These are phyloP conservation scores for Kuschelorhynchus macadamiae DNA, from an alignment of 2,888 invertebrate species.

Conservation along the genomic window DNA sequence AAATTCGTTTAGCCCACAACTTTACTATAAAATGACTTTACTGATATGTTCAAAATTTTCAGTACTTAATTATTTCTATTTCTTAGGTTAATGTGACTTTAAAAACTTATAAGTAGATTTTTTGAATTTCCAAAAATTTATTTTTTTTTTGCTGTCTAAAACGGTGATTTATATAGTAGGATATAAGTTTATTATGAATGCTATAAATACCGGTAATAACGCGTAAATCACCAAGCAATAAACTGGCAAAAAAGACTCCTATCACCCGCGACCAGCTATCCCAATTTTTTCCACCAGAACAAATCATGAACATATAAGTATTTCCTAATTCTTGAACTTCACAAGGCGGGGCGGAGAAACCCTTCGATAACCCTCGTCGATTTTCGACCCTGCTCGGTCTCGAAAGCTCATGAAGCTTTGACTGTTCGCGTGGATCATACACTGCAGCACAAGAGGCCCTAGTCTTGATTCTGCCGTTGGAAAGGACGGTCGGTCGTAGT, in stretches of 20 bases:
- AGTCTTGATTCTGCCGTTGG: slow-evolving; percentile 32
- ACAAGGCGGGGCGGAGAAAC: slow-evolving; percentile 35
- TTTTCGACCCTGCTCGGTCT: slow-evolving; percentile 35
- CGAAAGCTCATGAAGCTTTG: slow-evolving; percentile 36
- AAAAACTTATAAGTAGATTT: no score
- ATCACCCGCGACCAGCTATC: slow-evolving; percentile 17
- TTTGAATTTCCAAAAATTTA: no score
- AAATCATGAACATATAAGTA: slow-evolving; percentile 35
- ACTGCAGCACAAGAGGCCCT: slow-evolving; percentile 39
- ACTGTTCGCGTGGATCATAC: slow-evolving; percentile 41
- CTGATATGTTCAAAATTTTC: no score
- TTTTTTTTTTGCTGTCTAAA: no score
- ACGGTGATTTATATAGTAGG: no score
- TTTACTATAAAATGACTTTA: no score
- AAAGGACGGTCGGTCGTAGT: slow-evolving; percentile 28
- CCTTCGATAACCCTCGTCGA: slow-evolving; percentile 52
- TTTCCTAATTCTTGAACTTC: slow-evolving; percentile 48
- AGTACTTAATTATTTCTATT: no score
- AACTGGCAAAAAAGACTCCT: neutral
- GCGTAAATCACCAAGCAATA: no score
- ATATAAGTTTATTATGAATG: no score
- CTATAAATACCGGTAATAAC: no score
- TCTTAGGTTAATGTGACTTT: no score
- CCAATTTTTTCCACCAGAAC: slow-evolving; percentile 57
- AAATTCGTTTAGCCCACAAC: no score